Base-by-base conservation (phyloP, 2,888 invertebrate species). In the Hoplodrina ambigua region DNA sequence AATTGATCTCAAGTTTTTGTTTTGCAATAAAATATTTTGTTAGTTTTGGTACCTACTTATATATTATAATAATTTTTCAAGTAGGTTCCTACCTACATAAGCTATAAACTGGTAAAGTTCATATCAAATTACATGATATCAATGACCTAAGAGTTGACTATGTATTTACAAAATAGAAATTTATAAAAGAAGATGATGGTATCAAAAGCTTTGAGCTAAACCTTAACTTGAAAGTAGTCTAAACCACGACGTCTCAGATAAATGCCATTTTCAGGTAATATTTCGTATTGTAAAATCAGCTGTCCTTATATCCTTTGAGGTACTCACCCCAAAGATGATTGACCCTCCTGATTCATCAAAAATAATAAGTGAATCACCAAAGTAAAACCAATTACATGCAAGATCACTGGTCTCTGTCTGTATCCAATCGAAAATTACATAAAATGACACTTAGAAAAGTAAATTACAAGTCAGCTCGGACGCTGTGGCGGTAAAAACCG, bases 401-500 rank as follows among this genome's bases (percentile, higher is more conserved):
- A 75, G 61, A 70, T 66, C 61, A 52, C 30, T 53, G 57, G 69
- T 69, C 72, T 68, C 65, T 73, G 72, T 55, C 73, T 72, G 77
- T 52, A 84, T 83, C 84, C 78, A 88, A 90, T 90, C 80, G 86
- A 80, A 89, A 87, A 90, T 90, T 82, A 85, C 80, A 83, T 78
- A 77, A 83, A 87, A 87, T 87, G 82, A 84, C 81, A 85, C 73
- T 74, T 73, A 58, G 66, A 87, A 90, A 88, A 85, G 82, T 84
- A 88, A 88, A 89, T 86, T 83, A 82, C 80, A 81, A 87, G 84
- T 84, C 78, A 79, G 80, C 75, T 87, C 72, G 83, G 59, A 78
- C 80, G 77, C 71, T 76, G 72, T 83, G 83, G 82, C 86, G 85
- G 89, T 89, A 94, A 94, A 94, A 94, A 94, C 87, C 75, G 83